Conservation (phyloP, 2,888 invertebrate species). For the Harpalus rubripes region DNA sequence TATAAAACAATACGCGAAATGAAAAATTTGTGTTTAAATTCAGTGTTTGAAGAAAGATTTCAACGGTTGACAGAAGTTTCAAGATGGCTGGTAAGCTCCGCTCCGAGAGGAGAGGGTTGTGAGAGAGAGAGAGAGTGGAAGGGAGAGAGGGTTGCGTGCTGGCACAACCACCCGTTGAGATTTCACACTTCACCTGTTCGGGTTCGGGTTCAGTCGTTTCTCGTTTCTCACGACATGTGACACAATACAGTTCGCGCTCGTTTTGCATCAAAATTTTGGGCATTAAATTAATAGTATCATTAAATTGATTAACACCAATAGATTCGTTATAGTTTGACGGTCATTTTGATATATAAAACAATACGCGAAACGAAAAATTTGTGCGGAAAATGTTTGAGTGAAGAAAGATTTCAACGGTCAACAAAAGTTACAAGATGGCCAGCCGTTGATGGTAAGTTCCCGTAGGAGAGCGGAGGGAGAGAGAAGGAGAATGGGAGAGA, state of each 20-base stretch:
- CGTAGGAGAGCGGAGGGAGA: no score
- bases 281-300: neutral
- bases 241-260: neutral
- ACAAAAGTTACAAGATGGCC: neutral
- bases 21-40: neutral
- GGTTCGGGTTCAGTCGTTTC: neutral
- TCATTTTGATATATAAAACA: neutral
- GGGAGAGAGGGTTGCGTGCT: no score
- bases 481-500: no score
- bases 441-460: no score
- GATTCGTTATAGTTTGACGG: neutral
- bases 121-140: neutral
- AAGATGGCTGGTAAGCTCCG: no score
- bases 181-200: no score
- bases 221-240: neutral
- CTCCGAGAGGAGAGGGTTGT: no score
- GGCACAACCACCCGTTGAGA: no score
- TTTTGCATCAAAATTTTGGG: neutral
- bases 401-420: neutral
- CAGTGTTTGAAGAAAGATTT: neutral
- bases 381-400: neutral
- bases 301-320: conserved; percentile 70
- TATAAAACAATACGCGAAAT: neutral
- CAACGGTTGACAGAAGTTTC: neutral
- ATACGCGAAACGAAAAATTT: neutral